Evolutionary conservation across 92 coral and sea anemone genomes (phyloP).

Genomic region (Phymanthus crucifer): DNA sequence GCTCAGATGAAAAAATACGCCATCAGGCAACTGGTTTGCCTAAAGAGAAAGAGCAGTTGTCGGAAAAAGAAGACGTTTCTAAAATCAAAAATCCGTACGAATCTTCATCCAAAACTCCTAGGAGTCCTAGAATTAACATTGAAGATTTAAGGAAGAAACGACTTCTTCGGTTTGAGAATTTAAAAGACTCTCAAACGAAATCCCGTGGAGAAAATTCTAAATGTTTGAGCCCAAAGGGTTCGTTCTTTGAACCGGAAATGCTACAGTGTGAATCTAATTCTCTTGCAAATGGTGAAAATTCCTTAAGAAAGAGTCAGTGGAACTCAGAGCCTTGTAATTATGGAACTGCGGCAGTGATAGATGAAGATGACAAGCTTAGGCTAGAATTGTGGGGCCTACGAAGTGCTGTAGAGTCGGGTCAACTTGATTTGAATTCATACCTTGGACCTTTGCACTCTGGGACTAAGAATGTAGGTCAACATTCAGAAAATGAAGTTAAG

Average conservation of each 20-base stretch:
- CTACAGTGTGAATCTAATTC: slow-evolving; percentile 7
- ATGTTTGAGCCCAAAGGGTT: neutral
- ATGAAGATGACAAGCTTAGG: slow-evolving; percentile 66
- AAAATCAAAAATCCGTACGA: slow-evolving; percentile 1
- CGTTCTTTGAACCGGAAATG: slow-evolving; percentile 6
- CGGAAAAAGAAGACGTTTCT: neutral
- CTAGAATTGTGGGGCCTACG: slow-evolving; percentile 83
- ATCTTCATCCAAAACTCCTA: neutral
- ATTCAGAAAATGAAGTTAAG: neutral
- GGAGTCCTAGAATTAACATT: slow-evolving; percentile 56
- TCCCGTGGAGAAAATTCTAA: neutral
- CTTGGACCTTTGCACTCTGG: slow-evolving; percentile 24
- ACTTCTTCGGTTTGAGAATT: slow-evolving; percentile 39
- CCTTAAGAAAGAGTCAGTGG: slow-evolving; percentile 6
- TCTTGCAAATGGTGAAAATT: neutral
- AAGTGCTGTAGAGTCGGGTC: slow-evolving; percentile 75
- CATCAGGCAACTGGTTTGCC: slow-evolving; percentile 20
- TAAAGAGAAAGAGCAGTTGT: neutral
- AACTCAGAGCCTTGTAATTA: neutral
- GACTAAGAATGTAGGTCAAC: neutral
- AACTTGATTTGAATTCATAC: slow-evolving; percentile 61
- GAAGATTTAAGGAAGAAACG: slow-evolving; percentile 75
- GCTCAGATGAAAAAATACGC: slow-evolving; percentile 22
- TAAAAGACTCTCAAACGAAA: neutral
- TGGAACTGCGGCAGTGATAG: slow-evolving; percentile 6